These are phyloP conservation scores for Hippocampus zosterae DNA, from an alignment of 2,113 vertebrate species.

Conservation along the genomic window DNA sequence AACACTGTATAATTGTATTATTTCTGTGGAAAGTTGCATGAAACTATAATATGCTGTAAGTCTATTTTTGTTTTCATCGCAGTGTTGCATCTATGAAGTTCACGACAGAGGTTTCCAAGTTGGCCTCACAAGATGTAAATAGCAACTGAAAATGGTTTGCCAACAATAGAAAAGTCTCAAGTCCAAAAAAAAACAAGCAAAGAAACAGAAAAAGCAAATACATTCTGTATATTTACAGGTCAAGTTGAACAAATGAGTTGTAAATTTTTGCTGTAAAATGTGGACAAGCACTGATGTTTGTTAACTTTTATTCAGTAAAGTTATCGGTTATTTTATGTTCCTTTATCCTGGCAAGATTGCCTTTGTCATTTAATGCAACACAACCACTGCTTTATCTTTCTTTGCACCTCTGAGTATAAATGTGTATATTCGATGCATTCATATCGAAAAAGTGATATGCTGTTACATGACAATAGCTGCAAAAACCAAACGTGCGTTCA, in stretches of 20 bases:
- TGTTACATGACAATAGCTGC: conserved; percentile 63
- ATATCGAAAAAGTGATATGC: conserved; percentile 54
- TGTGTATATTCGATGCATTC: conserved; percentile 49
- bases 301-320: conserved; percentile 7
- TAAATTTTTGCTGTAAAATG: conserved; percentile 45
- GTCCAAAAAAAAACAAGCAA: not conserved
- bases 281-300: conserved; percentile 49
- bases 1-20: conserved; percentile 62
- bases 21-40: conserved; percentile 38
- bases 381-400: conserved; percentile 38
- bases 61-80: conserved; percentile 38
- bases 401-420: conserved; percentile 36
- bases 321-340: conserved; percentile 31
- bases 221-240: not conserved
- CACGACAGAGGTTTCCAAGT: not conserved
- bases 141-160: conserved; percentile 13
- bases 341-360: conserved; percentile 45
- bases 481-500: conserved; percentile 52
- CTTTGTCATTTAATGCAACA: conserved; percentile 21
- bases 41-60: not conserved
- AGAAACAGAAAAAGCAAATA: not conserved
- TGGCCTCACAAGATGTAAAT: conserved; percentile 21
- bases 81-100: conserved; percentile 5
- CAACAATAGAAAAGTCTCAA: conserved; percentile 5
- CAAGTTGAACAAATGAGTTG: conserved; percentile 25